Base-by-base conservation (phyloP, 1,140 invertebrate species). In the Lasioglossum albipes region DNA sequence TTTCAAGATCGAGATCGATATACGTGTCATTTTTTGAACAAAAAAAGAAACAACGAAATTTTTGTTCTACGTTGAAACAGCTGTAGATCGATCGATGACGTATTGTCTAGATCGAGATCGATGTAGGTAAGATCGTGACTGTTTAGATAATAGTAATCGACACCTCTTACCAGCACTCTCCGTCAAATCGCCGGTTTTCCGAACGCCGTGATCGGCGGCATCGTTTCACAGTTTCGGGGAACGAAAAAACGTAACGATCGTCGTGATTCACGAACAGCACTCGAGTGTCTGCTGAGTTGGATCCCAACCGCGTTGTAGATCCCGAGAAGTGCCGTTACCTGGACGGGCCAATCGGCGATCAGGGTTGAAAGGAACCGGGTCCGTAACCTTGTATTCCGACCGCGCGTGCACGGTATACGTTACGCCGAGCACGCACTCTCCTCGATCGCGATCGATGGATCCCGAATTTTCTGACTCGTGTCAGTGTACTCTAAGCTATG, bases 261-360 rank as follows among this genome's bases (percentile, higher is more conserved):
- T 70, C 72, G 59, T 68, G 84, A 78, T 78, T 20, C 84, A 77
- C 81, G 78, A 83, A 67, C 81, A 54, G 59, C 64, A 67, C 73
- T 75, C 36, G 31, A 78, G 59, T 18, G 67, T 73, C 72, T 75
- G 74, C 62, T 7, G 65, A 73, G 71, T 84, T 76, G 62, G 81
- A 75, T 78, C 79, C 69, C 68, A 76, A 61, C 65, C 75, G 72
- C 68, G 65, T 71, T 22, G 62, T 74, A 64, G 86, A 78, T 80
- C 76, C 82, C 3, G 57, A 6, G 45, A 87, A 86, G 87, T 91
- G 70, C 90, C 90, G 90, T 91, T 91, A 91, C 64, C 66, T 71
- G 49, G 52, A 31, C 75, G 82, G 65, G 76, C 90, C 89, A 91
- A 90, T 90, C 79, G 82, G 71, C 77, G 52, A 20, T 20, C 74